Evolutionary conservation across 2,113 vertebrate species (phyloP), one percentile per base, ranked within the genome.

Genomic region (Laticauda laticaudata): DNA sequence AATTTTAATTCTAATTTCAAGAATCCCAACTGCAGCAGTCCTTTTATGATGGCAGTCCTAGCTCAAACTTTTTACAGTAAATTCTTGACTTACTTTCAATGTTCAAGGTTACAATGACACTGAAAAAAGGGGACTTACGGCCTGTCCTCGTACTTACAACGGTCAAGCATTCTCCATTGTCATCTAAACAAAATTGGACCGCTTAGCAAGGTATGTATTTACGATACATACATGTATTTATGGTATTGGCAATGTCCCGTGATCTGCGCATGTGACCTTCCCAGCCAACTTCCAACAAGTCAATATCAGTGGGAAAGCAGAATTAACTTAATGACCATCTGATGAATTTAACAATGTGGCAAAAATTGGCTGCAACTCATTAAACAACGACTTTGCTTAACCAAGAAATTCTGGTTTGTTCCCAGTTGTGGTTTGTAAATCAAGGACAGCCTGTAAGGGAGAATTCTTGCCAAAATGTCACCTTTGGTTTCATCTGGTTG

Each of bases 21-120:
- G 3, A 39, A 20, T 9, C 1, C 20, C 26, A 0, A 39, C 2
- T 2, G 26, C 15, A 2, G 53, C 87, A 0, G 0, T 56, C 0
- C 51, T 18, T 20, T 1, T 61, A 26, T 23, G 69, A 92, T 1
- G 5, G 39, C 69, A 90, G 81, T 1, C 0, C 24, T 23, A 3
- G 7, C 39, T 43, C 3, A 3, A 20, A 57, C n/a, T 87, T 86
- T 48, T n/a, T 2, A 51, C 8, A 64, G 26, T 4, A 1, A 64
- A 9, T 12, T 29, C 61, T n/a, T 64, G 61, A 14, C 26, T 64
- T n/a, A n/a, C 61, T 11, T 64, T 64, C 4, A 4, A n/a, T 64
- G 26, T 64, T 64, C 61, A 64, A 64, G 29, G 11, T n/a, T 64
- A n/a, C 61, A n/a, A 14, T 4, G 4, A 26, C 26, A 64, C 11